Percentiles rank a stretch among this genome's conserved stretches.
phyloP scores from a whole-genome alignment of 2,888 invertebrate species.

The Apamea epomidion region DNA sequence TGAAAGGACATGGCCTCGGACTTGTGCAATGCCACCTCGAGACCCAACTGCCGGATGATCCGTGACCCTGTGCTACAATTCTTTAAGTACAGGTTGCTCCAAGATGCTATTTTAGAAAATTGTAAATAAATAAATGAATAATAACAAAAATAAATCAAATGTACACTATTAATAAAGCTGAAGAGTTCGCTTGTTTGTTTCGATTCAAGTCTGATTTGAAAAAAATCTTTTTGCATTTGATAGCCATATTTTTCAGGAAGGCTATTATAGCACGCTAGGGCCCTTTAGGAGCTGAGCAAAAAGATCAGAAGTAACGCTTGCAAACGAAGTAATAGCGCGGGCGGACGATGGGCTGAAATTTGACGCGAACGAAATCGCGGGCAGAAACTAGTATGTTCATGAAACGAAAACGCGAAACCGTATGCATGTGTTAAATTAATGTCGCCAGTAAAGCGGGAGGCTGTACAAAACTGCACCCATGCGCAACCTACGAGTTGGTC shows the following conservation, averaged over 20 bases:
- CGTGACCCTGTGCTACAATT: background rate
- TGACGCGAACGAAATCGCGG: background rate
- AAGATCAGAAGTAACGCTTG: background rate
- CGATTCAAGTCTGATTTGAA: too few species aligned
- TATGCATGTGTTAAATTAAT: background rate
- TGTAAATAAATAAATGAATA: background rate
- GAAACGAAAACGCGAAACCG: background rate
- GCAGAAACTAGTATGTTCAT: background rate
- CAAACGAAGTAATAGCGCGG: background rate
- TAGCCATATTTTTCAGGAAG: background rate
- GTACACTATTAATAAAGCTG: too few species aligned
- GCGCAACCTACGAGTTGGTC: background rate
- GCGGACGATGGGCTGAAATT: background rate
- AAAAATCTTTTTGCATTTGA: background rate
- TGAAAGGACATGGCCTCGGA: too few species aligned
- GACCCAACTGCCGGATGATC: too few species aligned
- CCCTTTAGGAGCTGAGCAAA: background rate
- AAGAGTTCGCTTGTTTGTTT: too few species aligned
- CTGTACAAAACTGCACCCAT: background rate
- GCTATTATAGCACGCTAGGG: background rate
- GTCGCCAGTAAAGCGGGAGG: background rate
- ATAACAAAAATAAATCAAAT: too few species aligned
- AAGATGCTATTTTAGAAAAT: background rate
- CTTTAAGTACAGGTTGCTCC: background rate
- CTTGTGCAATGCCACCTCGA: too few species aligned